Percentiles rank a stretch among this genome's conserved stretches.
phyloP scores from a whole-genome alignment of 2,888 invertebrate genomes.

The Theretra japonica region DNA sequence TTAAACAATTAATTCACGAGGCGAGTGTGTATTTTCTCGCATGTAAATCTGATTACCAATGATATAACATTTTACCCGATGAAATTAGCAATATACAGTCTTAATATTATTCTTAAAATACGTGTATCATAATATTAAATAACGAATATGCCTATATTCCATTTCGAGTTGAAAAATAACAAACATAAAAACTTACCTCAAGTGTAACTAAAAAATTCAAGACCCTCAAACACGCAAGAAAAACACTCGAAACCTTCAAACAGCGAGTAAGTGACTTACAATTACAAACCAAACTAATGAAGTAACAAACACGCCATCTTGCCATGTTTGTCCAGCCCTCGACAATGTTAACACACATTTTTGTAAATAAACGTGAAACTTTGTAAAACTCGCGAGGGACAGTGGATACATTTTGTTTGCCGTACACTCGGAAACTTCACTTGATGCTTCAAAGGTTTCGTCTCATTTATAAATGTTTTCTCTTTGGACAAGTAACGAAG shows the following conservation, averaged over 20 bases:
- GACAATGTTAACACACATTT: conserved; percentile 22
- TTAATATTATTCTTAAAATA: too few species aligned
- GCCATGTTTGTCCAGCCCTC: conserved; percentile 10
- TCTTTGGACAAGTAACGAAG: background rate
- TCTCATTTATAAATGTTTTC: conserved; percentile 18
- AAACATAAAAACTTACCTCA: background rate
- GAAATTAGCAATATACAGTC: too few species aligned
- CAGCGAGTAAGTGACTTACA: background rate
- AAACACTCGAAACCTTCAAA: conserved; percentile 5
- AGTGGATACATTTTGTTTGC: conserved; percentile 28
- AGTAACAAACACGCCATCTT: conserved; percentile 3
- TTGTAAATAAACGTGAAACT: conserved; percentile 31
- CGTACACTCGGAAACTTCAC: conserved; percentile 7
- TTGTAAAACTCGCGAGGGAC: conserved; percentile 20
- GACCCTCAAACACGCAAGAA: background rate
- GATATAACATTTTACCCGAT: too few species aligned
- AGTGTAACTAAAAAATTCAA: background rate
- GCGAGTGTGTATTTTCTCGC: too few species aligned
- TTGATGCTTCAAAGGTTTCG: conserved; percentile 16
- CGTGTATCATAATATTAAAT: too few species aligned
- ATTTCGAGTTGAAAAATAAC: background rate
- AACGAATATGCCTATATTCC: too few species aligned
- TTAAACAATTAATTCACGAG: too few species aligned
- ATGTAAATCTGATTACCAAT: too few species aligned
- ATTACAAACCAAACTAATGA: conserved; percentile 20